Evolutionary conservation across 2,113 vertebrate species (phyloP), one percentile per base, ranked within the genome.

Genomic region (Amazona vittata): DNA sequence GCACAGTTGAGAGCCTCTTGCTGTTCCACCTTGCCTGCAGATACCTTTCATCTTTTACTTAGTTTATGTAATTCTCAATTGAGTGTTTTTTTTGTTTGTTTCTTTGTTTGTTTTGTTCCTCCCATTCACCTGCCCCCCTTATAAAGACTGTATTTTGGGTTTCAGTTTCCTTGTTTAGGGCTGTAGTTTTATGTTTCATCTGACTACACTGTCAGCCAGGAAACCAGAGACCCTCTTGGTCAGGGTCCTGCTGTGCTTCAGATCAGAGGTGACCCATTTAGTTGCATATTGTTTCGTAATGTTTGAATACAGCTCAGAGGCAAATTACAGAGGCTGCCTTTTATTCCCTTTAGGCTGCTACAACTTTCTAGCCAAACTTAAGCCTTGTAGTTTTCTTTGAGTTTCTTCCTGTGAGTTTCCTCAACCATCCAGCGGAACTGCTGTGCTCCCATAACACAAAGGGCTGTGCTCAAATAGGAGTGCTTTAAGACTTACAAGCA

Each of bases 381-480:
- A 77, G 8, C 41, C 5, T 37, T 11, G 9, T 29, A 49, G 16
- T 41, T 77, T 83, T n/a, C 37, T 67, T 52, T 24, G 15, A 69
- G 8, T 83, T 65, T 77, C 8, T 74, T 55, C 26, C 15, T 1
- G 0, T 31, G 28, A 43, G 4, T 76, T 94, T 87, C 12, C 29
- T 84, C 15, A 55, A 2, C 15, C 9, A 9, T 62, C 12, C 7
- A 33, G 64, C 52, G 24, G 13, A 62, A 28, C 11, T 47, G 14
- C 26, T 77, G 8, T 77, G 46, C 9, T 75, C 11, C 20, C 10
- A 26, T 76, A 21, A 68, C 15, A 28, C 60, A 67, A 87, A 52
- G 4, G 52, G 44, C 7, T 37, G 11, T 1, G 0, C 41, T 62
- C 0, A 0, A 37, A 63, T 20, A 81, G 2, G 2, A 21, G 1